These are phyloP conservation scores for Gari tellinella DNA, from an alignment of 2,888 invertebrate genomes.

Conservation along the genomic window DNA sequence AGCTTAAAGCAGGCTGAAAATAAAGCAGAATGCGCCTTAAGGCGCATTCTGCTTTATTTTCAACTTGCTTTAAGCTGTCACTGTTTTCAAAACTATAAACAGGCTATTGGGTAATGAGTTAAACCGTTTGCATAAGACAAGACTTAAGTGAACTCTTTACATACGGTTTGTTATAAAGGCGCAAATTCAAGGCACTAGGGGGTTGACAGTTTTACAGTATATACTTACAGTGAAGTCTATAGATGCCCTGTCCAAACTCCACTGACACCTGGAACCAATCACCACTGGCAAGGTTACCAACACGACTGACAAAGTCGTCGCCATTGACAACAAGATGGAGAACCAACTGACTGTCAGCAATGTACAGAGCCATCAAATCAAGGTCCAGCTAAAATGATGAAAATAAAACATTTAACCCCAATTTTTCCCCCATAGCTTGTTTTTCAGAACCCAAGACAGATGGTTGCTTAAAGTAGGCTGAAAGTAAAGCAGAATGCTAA, in stretches of 20 bases:
- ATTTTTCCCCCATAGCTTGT: no score
- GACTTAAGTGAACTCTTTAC: no score
- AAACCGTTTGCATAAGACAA: no score
- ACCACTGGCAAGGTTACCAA: constrained; percentile 67
- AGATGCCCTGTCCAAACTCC: constrained; percentile 61
- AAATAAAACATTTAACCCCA: constrained; percentile 4
- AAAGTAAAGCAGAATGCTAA: not conserved
- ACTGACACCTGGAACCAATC: constrained; percentile 74
- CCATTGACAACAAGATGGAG: constrained; percentile 72
- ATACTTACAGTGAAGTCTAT: constrained; percentile 67
- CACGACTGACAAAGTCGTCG: constrained; percentile 62
- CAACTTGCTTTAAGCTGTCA: no score
- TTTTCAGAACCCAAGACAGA: not conserved
- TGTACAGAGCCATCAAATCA: constrained; percentile 67
- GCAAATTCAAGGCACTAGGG: no score
- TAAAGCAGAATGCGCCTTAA: no score
- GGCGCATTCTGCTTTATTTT: no score
- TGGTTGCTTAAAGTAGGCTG: not conserved
- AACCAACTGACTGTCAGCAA: constrained; percentile 70
- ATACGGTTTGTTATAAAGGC: no score
- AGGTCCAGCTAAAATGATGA: constrained; percentile 68
- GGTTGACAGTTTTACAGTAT: not conserved
- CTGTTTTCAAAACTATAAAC: no score
- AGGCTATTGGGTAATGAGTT: no score
- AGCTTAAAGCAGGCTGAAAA: no score